Evolutionary conservation across 2,888 invertebrate species (phyloP), one percentile per base, ranked within the genome.

Genomic region (Xanthia togata): DNA sequence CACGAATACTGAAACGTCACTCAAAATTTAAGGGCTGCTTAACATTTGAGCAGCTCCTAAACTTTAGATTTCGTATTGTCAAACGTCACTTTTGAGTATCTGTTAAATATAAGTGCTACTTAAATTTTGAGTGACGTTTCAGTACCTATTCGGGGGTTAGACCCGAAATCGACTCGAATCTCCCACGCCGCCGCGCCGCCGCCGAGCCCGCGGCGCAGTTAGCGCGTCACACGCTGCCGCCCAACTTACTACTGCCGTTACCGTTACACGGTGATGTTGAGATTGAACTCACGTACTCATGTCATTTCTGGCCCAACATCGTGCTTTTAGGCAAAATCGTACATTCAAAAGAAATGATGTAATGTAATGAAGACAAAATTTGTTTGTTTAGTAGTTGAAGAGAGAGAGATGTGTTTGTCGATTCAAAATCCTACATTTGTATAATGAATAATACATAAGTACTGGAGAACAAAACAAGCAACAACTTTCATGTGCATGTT

Each of bases 171-270:
- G n/a, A n/a, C n/a, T n/a, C n/a, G n/a, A n/a, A n/a, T n/a, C n/a
- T n/a, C n/a, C n/a, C n/a, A n/a, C n/a, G n/a, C n/a, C n/a, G n/a
- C n/a, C n/a, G n/a, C n/a, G n/a, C n/a, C n/a, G n/a, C n/a, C n/a
- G n/a, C n/a, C n/a, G n/a, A n/a, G n/a, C n/a, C n/a, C n/a, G n/a
- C 81, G 60, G 65, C 70, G 76, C 71, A 82, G 63, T 67, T 74
- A 65, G 47, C 47, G 44, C 74, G 85, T 84, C 87, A 85, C 81
- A 81, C 78, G 70, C 87, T 67, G 60, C 70, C 70, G 78, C 78
- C 57, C 76, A 81, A 73, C 70, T 73, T n/a, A n/a, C n/a, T n/a
- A n/a, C n/a, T n/a, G n/a, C n/a, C n/a, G n/a, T n/a, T n/a, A n/a
- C n/a, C n/a, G 73, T 57, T 77, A 73, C 76, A 77, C 44, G 72